phyloP scores from a whole-genome alignment of 1,140 invertebrate genomes.

The Ceratitis capitata region DNA sequence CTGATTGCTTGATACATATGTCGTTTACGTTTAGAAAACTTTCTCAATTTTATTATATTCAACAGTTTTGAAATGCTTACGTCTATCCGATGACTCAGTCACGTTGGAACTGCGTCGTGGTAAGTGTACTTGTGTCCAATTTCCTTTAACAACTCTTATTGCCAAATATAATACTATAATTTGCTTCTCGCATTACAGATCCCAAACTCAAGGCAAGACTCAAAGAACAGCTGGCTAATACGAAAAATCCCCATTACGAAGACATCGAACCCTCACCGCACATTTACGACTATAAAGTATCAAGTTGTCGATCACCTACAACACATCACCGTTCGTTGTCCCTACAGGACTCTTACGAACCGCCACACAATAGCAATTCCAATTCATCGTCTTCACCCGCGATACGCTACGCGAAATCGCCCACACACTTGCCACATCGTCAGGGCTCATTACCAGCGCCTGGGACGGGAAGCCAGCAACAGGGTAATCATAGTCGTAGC shows the following conservation, averaged over 20 bases:
- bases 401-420: slow-evolving; percentile 55
- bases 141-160: background rate
- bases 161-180: background rate
- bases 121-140: slow-evolving; percentile 61
- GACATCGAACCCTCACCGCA: slow-evolving; percentile 65
- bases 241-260: slow-evolving; percentile 63
- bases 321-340: slow-evolving; percentile 16
- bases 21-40: too few relatives aligned
- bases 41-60: slow-evolving; percentile 66
- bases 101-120: slow-evolving; percentile 88
- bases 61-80: slow-evolving; percentile 88
- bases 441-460: slow-evolving; percentile 47
- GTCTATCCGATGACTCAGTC: slow-evolving; percentile 86
- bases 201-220: slow-evolving; percentile 85
- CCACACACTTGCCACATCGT: slow-evolving; percentile 60
- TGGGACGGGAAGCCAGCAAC: slow-evolving; percentile 48
- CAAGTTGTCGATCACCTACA: slow-evolving; percentile 39
- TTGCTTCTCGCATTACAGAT: slow-evolving; percentile 70
- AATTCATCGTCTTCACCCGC: slow-evolving; percentile 47
- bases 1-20: too few relatives aligned
- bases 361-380: slow-evolving; percentile 32
- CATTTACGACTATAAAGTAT: slow-evolving; percentile 61
- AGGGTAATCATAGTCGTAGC: slow-evolving; percentile 61
- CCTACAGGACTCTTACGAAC: slow-evolving; percentile 33
- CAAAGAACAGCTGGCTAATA: slow-evolving; percentile 76